These are phyloP conservation scores for Maniola jurtina DNA, from an alignment of 1,140 invertebrate genomes.

Conservation along the genomic window DNA sequence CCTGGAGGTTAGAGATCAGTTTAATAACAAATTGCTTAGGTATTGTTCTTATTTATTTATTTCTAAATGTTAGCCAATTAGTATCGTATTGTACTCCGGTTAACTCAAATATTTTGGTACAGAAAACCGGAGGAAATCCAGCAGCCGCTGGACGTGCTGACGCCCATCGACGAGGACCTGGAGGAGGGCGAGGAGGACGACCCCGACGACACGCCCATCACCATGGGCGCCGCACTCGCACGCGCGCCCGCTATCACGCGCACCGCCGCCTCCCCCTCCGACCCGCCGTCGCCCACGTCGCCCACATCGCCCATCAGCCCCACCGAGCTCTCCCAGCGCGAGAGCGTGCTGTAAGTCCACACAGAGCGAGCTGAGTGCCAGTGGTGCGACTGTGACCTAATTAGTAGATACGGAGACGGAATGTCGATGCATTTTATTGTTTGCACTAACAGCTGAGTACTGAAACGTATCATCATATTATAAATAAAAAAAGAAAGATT, in stretches of 20 bases:
- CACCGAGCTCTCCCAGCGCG: constrained; percentile 36
- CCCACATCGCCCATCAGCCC: neutral
- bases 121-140: constrained; percentile 65
- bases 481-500: no score
- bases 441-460: no score
- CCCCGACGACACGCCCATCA: constrained; percentile 82
- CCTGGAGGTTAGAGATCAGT: no score
- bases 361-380: no score
- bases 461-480: no score
- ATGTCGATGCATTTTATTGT: no score
- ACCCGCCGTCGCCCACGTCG: constrained; percentile 44
- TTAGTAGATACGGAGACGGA: no score
- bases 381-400: no score
- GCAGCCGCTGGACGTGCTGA: constrained; percentile 82
- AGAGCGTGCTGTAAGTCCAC: constrained; percentile 28
- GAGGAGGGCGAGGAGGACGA: constrained; percentile 88
- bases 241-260: constrained; percentile 78
- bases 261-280: constrained; percentile 70
- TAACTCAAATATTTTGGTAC: neutral
- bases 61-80: no score
- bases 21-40: no score
- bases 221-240: constrained; percentile 75
- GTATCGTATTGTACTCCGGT: neutral
- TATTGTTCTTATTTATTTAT: no score
- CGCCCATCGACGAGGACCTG: constrained; percentile 89